Evolutionary conservation across 2,888 invertebrate genomes (phyloP).

Genomic region (Agrotis clavis): DNA sequence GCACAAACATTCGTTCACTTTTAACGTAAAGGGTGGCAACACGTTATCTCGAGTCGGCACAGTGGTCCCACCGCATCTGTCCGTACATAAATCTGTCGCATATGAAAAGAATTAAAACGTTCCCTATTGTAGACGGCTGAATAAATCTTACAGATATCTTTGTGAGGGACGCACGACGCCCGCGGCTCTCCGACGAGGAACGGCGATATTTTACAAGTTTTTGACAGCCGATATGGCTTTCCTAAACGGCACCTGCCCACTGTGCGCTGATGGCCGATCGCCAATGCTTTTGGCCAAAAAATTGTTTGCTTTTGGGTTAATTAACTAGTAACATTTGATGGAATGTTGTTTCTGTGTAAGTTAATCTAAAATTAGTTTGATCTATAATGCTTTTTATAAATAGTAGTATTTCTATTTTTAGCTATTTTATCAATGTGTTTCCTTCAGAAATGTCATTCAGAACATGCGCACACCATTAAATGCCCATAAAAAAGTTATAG

Average conservation of each 20-base stretch:
- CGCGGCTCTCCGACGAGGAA: constrained; percentile 84
- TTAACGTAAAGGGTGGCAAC: constrained; percentile 78
- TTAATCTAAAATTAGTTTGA: constrained; percentile 5
- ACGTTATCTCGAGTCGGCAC: constrained; percentile 77
- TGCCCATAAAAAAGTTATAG: constrained; percentile 56
- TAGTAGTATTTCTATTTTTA: constrained; percentile 15
- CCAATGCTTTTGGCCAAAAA: constrained; percentile 54
- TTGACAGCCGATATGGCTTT: constrained; percentile 93
- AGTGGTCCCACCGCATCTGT: constrained; percentile 84
- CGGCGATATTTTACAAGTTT: constrained; percentile 93
- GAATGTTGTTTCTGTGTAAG: background rate
- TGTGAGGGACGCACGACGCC: constrained; percentile 87
- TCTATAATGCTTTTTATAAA: constrained; percentile 4
- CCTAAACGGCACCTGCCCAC: constrained; percentile 89
- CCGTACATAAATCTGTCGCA: constrained; percentile 89
- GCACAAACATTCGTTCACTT: constrained; percentile 67
- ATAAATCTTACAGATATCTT: constrained; percentile 91
- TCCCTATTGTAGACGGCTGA: constrained; percentile 88
- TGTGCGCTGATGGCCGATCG: constrained; percentile 70
- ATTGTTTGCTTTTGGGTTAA: constrained; percentile 47
- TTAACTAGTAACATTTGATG: constrained; percentile 26
- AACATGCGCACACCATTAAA: constrained; percentile 50
- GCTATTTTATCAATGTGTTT: constrained; percentile 13
- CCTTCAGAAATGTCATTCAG: constrained; percentile 38
- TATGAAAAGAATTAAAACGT: constrained; percentile 91